Evolutionary conservation across 2,797 vertebrate species (phyloP).

Genomic region (Sphenopsis melanotis): DNA sequence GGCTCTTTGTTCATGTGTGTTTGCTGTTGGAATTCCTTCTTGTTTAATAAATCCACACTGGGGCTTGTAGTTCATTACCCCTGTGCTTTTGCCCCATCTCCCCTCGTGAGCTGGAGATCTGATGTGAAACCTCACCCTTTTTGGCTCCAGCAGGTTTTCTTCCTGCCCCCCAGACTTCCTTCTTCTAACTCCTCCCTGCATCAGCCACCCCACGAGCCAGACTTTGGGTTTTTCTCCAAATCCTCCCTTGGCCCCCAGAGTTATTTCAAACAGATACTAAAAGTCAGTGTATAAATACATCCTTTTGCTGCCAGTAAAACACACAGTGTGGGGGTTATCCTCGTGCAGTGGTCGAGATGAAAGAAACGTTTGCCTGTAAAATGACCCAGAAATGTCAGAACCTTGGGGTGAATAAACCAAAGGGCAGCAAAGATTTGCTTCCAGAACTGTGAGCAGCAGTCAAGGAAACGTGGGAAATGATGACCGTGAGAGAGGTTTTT

Average conservation of each 20-base stretch:
- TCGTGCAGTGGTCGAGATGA: not conserved
- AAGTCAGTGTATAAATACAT: not conserved
- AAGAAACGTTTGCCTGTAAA: not conserved
- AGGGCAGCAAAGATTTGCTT: not conserved
- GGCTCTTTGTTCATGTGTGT: not conserved
- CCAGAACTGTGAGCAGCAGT: not conserved
- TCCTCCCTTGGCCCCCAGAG: not conserved
- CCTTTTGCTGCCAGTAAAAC: not conserved
- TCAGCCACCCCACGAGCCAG: not conserved
- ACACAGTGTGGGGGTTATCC: not conserved
- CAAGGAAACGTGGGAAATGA: not conserved
- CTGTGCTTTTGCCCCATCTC: not conserved
- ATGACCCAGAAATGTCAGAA: not conserved
- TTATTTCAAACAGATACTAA: not conserved
- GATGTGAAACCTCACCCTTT: not conserved
- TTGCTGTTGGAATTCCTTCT: not conserved
- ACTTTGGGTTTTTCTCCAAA: not conserved
- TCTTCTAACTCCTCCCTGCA: not conserved
- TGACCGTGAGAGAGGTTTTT: not conserved
- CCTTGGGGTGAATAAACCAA: not conserved
- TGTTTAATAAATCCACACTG: not conserved
- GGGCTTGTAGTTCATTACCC: not conserved
- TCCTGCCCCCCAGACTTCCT: not conserved
- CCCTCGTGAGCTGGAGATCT: not conserved
- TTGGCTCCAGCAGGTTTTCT: not conserved